phyloP scores from a whole-genome alignment of 2,888 invertebrate genomes.

The Zhengitettix transpicula region DNA sequence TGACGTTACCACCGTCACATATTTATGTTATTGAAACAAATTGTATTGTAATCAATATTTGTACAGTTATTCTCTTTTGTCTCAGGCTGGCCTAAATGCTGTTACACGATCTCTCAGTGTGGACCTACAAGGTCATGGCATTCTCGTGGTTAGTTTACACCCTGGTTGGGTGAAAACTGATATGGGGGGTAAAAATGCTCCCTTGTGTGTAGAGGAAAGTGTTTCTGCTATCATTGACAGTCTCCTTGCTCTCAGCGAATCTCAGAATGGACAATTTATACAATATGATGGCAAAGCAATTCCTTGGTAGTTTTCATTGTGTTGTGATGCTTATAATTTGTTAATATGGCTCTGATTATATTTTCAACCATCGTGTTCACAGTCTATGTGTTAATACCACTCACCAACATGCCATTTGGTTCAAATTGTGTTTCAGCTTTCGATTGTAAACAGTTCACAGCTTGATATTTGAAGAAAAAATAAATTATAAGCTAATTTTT shows the following conservation, averaged over 20 bases:
- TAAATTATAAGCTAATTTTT: too few species aligned
- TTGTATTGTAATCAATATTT: too few species aligned
- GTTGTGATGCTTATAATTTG: too few species aligned
- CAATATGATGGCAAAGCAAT: slow-evolving; percentile 59
- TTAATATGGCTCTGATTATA: too few species aligned
- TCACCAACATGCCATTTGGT: too few species aligned
- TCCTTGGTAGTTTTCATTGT: slow-evolving; percentile 40
- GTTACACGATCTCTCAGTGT: slow-evolving; percentile 70
- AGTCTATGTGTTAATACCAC: too few species aligned
- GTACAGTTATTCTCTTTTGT: neutral
- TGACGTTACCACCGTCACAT: too few species aligned
- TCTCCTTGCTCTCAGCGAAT: slow-evolving; percentile 39
- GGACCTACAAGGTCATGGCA: slow-evolving; percentile 58
- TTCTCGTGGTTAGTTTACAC: slow-evolving; percentile 59
- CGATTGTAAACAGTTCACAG: too few species aligned
- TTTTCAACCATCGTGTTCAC: too few species aligned
- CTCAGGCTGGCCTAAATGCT: slow-evolving; percentile 66
- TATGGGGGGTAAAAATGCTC: slow-evolving; percentile 72
- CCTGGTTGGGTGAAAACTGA: slow-evolving; percentile 88
- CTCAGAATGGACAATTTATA: slow-evolving; percentile 58
- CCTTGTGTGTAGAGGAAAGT: slow-evolving; percentile 51
- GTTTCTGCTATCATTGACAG: slow-evolving; percentile 47
- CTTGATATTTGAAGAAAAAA: too few species aligned
- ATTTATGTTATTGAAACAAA: too few species aligned
- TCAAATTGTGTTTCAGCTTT: too few species aligned